Percentiles rank a stretch among this genome's conserved stretches.
phyloP scores from a whole-genome alignment of 2,888 invertebrate genomes.

The Gryllus longicercus region DNA sequence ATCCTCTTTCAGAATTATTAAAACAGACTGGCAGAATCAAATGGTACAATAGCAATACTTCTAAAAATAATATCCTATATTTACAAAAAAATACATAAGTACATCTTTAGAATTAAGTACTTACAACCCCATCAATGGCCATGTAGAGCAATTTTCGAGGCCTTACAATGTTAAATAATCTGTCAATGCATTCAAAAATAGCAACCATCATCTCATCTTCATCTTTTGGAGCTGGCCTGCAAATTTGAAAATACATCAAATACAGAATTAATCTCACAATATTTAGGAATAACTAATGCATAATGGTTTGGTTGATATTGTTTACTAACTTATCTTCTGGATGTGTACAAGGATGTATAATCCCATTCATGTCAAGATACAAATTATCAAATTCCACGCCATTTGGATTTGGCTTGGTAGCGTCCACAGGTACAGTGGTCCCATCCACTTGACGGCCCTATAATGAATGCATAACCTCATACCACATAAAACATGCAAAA shows the following conservation, averaged over 20 bases:
- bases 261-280: constrained; percentile 24
- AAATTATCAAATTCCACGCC: constrained; percentile 96
- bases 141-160: constrained; percentile 93
- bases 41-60: no score
- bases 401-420: constrained; percentile 90
- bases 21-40: no score
- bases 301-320: neutral
- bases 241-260: constrained; percentile 30
- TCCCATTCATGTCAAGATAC: constrained; percentile 99
- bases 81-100: no score
- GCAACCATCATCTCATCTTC: constrained; percentile 99
- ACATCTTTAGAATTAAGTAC: constrained; percentile 42
- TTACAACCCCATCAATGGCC: constrained; percentile 98
- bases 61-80: no score
- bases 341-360: constrained; percentile 99
- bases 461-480: neutral
- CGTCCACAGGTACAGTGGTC: constrained; percentile 70
- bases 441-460: constrained; percentile 75
- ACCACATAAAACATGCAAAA: neutral
- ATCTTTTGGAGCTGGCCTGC: constrained; percentile 86
- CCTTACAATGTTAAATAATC: constrained; percentile 87
- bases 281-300: neutral
- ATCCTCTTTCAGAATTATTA: no score
- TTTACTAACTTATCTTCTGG: constrained; percentile 84
- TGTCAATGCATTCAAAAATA: constrained; percentile 97